Evolutionary conservation across 2,888 invertebrate genomes (phyloP), one percentile per base, ranked within the genome.

Genomic region (Latheticus oryzae): DNA sequence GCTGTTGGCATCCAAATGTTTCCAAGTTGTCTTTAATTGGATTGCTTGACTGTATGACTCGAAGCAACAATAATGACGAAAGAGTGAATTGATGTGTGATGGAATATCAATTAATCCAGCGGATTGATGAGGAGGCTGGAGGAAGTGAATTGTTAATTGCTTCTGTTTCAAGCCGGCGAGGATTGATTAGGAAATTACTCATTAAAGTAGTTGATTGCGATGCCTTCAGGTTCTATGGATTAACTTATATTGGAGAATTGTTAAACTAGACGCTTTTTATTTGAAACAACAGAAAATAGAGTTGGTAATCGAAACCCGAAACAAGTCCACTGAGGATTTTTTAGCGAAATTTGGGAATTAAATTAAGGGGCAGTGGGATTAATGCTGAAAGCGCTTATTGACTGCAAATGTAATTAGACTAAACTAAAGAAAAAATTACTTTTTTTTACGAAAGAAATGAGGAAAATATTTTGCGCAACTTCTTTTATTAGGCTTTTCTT

Each of bases 51-150:
- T 15, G 33, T 33, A 17, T 11, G 17, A 47, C 17, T 40, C 9
- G 24, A 12, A 24, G 38, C 38, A 21, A 40, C 24, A 40, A 40
- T 40, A 23, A 19, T 7, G 23, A 23, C 21, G 21, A 19, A 17
- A 32, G 13, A 19, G 17, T 4, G 47, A 21, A 47, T 47, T 24
- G 47, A 47, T 47, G 33, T 32, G 45, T n/a, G 33, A 33, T 21
- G 21, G 51, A 51, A 51, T 51, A 51, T 51, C 51, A 51, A 51
- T 51, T 51, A 51, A 51, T 51, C 51, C 30, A 24, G 23, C 24
- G 35, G 47, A 35, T 23, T 33, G 47, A 47, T 33, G 43, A 35
- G 38, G 35, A 47, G 33, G 23, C 21, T 33, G 12, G 33, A 47
- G 47, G 47, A 47, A 47, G 47, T 35, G 43, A 21, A 42, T 42